These are phyloP conservation scores for Aphelenchoides fujianensis DNA, from an alignment of 1,140 invertebrate genomes.

Conservation along the genomic window DNA sequence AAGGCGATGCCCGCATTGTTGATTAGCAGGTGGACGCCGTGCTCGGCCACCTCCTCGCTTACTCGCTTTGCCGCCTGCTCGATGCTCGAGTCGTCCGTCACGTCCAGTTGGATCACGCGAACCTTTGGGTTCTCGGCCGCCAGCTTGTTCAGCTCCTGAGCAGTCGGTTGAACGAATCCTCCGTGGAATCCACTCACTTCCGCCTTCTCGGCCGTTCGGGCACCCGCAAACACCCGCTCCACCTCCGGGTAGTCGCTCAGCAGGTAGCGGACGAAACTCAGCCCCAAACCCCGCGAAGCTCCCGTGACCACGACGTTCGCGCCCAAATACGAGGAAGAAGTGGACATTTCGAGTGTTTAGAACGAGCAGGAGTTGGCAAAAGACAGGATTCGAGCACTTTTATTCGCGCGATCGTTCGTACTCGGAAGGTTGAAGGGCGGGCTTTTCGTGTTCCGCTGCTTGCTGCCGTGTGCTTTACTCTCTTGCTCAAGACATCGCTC, in stretches of 20 bases:
- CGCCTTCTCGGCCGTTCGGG: background rate
- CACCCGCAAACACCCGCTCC: slow-evolving; percentile 3
- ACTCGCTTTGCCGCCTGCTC: slow-evolving; percentile 2
- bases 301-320: slow-evolving; percentile 20
- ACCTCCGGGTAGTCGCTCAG: slow-evolving; percentile 10
- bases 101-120: slow-evolving; percentile 15
- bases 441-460: too few species aligned
- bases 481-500: too few species aligned
- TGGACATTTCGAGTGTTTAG: too few species aligned
- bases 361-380: too few species aligned
- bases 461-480: too few species aligned
- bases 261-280: background rate
- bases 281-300: slow-evolving; percentile 9
- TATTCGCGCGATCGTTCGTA: too few species aligned
- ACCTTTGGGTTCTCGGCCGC: background rate
- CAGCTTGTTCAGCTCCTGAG: background rate
- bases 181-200: too few species aligned
- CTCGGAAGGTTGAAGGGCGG: too few species aligned
- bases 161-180: too few species aligned
- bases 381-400: too few species aligned
- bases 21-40: slow-evolving; percentile 6
- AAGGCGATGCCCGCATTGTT: slow-evolving; percentile 23
- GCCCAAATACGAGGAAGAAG: slow-evolving; percentile 24
- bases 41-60: background rate
- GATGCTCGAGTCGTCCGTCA: background rate